phyloP scores from a whole-genome alignment of 2,888 invertebrate species.

The Cistogaster globosa region DNA sequence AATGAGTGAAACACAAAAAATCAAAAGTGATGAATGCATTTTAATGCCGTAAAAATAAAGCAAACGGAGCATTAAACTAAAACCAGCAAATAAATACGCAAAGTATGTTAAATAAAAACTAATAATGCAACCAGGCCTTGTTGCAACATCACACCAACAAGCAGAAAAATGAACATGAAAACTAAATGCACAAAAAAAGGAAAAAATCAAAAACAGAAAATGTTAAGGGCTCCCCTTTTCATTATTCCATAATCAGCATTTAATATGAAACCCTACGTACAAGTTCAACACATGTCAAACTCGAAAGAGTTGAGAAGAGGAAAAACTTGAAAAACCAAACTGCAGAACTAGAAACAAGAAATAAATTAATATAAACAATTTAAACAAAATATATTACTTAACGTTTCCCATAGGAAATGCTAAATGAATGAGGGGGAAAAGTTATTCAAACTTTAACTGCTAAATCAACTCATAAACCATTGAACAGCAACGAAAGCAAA shows the following conservation, averaged over 20 bases:
- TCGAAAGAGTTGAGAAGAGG: conserved; percentile 21
- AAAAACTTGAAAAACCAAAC: not conserved
- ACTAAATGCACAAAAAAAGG: not conserved
- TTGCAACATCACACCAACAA: conserved; percentile 17
- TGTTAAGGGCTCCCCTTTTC: conserved; percentile 12
- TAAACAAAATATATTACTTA: conserved; percentile 2
- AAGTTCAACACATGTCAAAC: conserved; percentile 60
- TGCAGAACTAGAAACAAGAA: conserved; percentile 25
- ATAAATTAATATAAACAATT: conserved; percentile 33
- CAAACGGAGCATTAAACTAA: conserved; percentile 69
- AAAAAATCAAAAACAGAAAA: not conserved
- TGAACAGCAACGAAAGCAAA: conserved; percentile 12
- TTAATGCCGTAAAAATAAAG: conserved; percentile 59
- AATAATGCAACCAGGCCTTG: conserved; percentile 34
- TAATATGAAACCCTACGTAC: conserved; percentile 11
- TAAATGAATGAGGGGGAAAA: conserved; percentile 7
- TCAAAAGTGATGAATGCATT: conserved; percentile 71
- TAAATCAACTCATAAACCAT: conserved; percentile 19
- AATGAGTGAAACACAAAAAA: conserved; percentile 25
- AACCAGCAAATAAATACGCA: conserved; percentile 55
- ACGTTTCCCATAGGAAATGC: conserved; percentile 38
- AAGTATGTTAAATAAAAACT: not conserved
- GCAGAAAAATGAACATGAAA: conserved; percentile 32
- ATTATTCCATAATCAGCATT: conserved; percentile 48
- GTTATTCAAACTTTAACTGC: not conserved